Evolutionary conservation across 2,797 vertebrate species (phyloP), one percentile per base, ranked within the genome.

Genomic region (Phrynocephalus guinanensis): DNA sequence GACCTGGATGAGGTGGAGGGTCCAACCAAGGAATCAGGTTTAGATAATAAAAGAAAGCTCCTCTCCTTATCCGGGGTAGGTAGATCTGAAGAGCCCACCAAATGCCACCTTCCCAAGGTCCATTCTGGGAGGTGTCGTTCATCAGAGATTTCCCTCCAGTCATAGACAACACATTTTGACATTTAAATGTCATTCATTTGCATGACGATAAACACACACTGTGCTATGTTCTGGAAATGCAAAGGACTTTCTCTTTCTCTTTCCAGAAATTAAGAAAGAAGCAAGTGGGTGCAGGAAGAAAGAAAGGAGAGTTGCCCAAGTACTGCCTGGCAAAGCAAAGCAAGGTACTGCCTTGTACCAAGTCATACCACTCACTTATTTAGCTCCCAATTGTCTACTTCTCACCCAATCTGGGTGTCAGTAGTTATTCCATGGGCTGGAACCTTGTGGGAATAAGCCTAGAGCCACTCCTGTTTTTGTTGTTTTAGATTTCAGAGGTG

Each of bases 181-280:
- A 88, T 88, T 87, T 84, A 84, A 88, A 88, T 79, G 52, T 84
- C 87, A 84, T 63, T 8, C 75, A 72, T 84, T 79, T 79, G 52
- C 75, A 79, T 72, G 8, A 15, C 1, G 50, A 79, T 79, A 84
- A 79, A 63, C 50, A 79, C 20, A 52, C 15, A 6, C 33, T 6
- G 28, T 15, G 79, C 67, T 18, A 3, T 50, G 60, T 63, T 44
- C 76, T 16, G 67, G 28, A 83, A 83, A 63, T 78, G 77, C 24
- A 78, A 71, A 78, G 22, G 33, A n/a, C 33, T 60, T 15, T 10
- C 3, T 56, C 63, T 63, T 30, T 10, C 13, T 11, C 3, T 3
- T 6, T 15, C 15, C 50, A 71, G 30, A 79, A 79, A 79, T 79
- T 79, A 66, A n/a, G 73, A 83, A 78, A 4, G 30, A 33, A 20